These are phyloP conservation scores for Paguma larvata DNA, from an alignment of 2,797 vertebrate species.

Conservation along the genomic window DNA sequence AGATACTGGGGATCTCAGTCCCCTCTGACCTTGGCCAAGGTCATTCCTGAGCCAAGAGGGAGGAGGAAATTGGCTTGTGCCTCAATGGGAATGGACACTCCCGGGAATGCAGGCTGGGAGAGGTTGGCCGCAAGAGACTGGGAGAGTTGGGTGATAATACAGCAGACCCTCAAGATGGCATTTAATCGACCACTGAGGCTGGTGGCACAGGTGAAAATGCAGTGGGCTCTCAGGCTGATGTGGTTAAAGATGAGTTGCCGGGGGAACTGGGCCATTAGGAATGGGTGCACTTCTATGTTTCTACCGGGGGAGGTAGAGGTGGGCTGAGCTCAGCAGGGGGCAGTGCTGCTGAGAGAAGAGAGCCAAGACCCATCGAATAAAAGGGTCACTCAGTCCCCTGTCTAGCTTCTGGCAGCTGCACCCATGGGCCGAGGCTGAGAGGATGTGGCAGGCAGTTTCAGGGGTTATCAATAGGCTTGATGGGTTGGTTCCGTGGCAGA, in stretches of 20 bases:
- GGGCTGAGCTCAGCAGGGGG: neutral
- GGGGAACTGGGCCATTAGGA: neutral
- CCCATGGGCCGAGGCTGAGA: neutral
- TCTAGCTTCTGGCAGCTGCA: neutral
- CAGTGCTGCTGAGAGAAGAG: neutral
- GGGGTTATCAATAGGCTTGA: neutral
- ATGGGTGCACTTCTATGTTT: neutral
- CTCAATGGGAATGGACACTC: neutral
- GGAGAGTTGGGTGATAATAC: neutral
- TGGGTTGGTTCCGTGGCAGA: conserved; percentile 22
- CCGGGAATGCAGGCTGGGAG: neutral
- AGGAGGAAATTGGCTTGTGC: neutral
- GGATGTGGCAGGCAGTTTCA: neutral
- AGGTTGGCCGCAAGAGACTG: neutral
- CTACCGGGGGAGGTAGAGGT: neutral
- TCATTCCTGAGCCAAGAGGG: neutral
- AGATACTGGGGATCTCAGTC: neutral
- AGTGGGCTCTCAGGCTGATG: neutral
- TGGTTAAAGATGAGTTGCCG: neutral
- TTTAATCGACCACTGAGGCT: neutral
- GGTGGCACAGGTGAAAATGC: neutral
- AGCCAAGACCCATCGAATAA: neutral
- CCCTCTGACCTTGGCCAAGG: neutral
- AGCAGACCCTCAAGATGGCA: neutral
- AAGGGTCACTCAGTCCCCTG: neutral